Conservation (phyloP, 1,140 invertebrate species). For the Maniola jurtina region DNA sequence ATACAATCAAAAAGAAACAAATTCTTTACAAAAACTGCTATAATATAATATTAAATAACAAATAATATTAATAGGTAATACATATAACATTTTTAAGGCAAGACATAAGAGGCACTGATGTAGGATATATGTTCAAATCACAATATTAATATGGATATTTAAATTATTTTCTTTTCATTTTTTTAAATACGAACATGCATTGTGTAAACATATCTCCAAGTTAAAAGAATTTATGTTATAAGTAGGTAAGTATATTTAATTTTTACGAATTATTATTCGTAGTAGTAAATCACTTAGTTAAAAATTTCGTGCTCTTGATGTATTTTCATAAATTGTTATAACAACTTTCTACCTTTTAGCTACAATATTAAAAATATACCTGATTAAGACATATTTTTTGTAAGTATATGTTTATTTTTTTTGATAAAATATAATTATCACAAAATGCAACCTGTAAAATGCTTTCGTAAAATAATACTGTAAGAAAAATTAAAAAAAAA, state of each 20-base stretch:
- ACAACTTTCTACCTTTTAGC: not conserved
- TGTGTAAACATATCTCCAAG: not conserved
- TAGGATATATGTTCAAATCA: conserved; percentile 10
- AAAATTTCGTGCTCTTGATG: not conserved
- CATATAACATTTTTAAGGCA: conserved; percentile 41
- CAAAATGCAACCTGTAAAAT: conserved; percentile 57
- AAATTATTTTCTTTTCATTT: conserved; percentile 6
- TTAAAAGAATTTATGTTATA: not conserved
- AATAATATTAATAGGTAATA: not conserved
- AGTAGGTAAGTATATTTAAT: too few species aligned
- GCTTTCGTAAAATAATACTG: conserved; percentile 61
- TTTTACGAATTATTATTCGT: too few species aligned
- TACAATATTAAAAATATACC: conserved; percentile 15
- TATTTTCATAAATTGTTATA: not conserved
- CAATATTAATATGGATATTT: conserved; percentile 10
- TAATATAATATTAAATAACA: not conserved
- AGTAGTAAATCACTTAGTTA: not conserved
- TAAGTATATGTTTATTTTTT: conserved; percentile 14
- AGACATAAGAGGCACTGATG: conserved; percentile 47
- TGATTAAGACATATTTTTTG: conserved; percentile 13
- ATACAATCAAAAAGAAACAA: too few species aligned
- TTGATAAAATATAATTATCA: conserved; percentile 43
- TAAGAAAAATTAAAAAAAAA: conserved; percentile 43
- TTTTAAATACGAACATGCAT: conserved; percentile 6
- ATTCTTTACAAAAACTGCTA: not conserved